A percentile compares a stretch with the other conserved stretches of the same genome.
These are phyloP conservation scores for Andricus curvator DNA, from an alignment of 2,888 invertebrate genomes.

Conservation along the genomic window DNA sequence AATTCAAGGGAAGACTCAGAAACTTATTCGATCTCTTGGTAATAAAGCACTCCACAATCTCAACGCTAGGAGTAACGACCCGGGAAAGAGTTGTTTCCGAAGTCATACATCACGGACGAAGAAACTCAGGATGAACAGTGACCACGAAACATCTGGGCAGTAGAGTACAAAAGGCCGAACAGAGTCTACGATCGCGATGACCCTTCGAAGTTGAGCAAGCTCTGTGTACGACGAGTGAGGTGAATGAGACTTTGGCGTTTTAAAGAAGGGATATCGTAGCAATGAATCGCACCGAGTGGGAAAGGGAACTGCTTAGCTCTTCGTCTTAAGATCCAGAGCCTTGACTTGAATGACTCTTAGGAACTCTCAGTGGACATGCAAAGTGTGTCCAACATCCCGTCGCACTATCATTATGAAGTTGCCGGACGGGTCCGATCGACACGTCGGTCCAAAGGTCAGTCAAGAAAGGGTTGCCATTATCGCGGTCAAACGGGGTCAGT, in stretches of 20 bases:
- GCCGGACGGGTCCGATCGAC: constrained; percentile 41
- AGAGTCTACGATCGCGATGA: constrained; percentile 17
- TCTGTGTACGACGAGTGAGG: neutral
- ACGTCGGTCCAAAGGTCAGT: constrained; percentile 12
- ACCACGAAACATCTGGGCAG: constrained; percentile 26
- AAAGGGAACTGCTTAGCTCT: neutral
- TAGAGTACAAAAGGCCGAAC: neutral
- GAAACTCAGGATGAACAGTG: constrained; percentile 6
- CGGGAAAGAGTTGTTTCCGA: constrained; percentile 20
- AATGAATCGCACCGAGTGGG: constrained; percentile 1
- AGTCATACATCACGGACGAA: constrained; percentile 14
- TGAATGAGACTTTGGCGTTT: constrained; percentile 17
- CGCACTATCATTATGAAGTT: constrained; percentile 45
- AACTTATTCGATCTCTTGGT: constrained; percentile 17
- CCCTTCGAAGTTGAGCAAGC: constrained; percentile 14
- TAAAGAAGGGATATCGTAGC: neutral
- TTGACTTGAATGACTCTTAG: constrained; percentile 16
- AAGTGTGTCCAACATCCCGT: constrained; percentile 17
- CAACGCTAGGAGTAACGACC: neutral
- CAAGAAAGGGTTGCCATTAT: constrained; percentile 65
- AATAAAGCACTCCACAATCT: constrained; percentile 8
- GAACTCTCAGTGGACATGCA: constrained; percentile 25
- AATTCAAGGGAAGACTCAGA: neutral
- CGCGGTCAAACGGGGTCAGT: constrained; percentile 73
- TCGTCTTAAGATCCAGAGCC: neutral